Percentiles rank a stretch among this genome's conserved stretches.
Conservation (phyloP, 2,888 invertebrate genomes). For the Drosophila demipolita region DNA sequence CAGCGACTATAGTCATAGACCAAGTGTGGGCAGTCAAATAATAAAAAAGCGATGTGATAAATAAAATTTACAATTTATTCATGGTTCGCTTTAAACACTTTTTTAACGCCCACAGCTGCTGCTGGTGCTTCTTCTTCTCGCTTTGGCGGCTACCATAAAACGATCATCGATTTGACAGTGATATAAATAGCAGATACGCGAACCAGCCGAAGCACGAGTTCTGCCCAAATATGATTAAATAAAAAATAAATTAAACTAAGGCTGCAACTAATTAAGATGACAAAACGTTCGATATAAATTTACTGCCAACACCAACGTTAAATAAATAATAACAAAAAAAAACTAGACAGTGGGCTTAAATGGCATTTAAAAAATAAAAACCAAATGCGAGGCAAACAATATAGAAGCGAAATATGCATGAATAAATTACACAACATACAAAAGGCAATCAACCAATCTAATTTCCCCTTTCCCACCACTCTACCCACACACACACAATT, state of each 20-base stretch:
- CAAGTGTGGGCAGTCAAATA: conserved; percentile 57
- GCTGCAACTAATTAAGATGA: conserved; percentile 75
- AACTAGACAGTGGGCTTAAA: conserved; percentile 50
- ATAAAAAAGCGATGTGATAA: conserved; percentile 48
- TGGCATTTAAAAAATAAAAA: conserved; percentile 64
- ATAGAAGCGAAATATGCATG: conserved; percentile 50
- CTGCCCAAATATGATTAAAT: conserved; percentile 26
- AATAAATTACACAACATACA: conserved; percentile 65
- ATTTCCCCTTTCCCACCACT: background rate
- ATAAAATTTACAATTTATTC: conserved; percentile 78
- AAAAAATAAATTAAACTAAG: conserved; percentile 25
- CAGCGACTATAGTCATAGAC: conserved; percentile 6
- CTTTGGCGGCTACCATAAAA: conserved; percentile 49
- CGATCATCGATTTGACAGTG: conserved; percentile 57
- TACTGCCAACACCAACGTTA: conserved; percentile 37
- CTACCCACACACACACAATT: background rate
- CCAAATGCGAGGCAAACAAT: conserved; percentile 7
- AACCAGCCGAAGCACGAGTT: conserved; percentile 34
- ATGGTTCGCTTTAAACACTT: conserved; percentile 67
- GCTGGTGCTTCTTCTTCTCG: conserved; percentile 5
- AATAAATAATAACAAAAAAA: conserved; percentile 28
- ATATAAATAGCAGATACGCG: conserved; percentile 67
- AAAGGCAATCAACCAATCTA: conserved; percentile 44
- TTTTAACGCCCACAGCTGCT: conserved; percentile 68
- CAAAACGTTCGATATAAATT: conserved; percentile 71